These are phyloP conservation scores for Sander lucioperca DNA, from an alignment of 2,113 vertebrate species.

Conservation along the genomic window DNA sequence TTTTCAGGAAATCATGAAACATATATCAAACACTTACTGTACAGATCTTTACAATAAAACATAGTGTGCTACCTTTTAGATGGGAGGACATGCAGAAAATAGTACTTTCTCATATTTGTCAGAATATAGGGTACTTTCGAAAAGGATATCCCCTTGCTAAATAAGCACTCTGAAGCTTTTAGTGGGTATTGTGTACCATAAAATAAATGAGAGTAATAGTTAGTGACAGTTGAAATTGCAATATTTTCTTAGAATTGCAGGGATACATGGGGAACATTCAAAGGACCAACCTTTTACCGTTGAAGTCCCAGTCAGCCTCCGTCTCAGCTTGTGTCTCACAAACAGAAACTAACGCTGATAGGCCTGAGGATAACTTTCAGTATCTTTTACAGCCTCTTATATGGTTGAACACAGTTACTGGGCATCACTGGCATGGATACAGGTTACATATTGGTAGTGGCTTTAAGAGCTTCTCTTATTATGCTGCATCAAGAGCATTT, in stretches of 20 bases:
- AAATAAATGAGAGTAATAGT: constrained; percentile 35
- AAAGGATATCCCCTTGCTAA: background rate
- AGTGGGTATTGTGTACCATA: constrained; percentile 12
- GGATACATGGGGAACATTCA: constrained; percentile 27
- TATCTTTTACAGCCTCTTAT: constrained; percentile 53
- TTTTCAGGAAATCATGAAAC: background rate
- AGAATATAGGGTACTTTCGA: background rate
- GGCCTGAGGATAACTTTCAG: constrained; percentile 28
- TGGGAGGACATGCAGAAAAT: background rate
- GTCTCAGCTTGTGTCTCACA: constrained; percentile 36
- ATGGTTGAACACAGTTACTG: constrained; percentile 49
- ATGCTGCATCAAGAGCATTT: constrained; percentile 60
- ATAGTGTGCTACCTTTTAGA: background rate
- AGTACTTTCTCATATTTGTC: background rate
- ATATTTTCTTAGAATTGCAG: constrained; percentile 30
- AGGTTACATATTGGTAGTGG: constrained; percentile 25
- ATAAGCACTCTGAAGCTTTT: constrained; percentile 19
- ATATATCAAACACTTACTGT: background rate
- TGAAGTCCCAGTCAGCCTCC: constrained; percentile 44
- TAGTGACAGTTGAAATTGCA: constrained; percentile 42
- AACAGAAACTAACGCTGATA: constrained; percentile 32
- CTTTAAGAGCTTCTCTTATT: constrained; percentile 57
- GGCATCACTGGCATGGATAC: constrained; percentile 20
- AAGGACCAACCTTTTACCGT: constrained; percentile 46
- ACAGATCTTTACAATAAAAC: background rate